Conservation (phyloP, 1,140 invertebrate genomes). For the Plodia interpunctella region DNA sequence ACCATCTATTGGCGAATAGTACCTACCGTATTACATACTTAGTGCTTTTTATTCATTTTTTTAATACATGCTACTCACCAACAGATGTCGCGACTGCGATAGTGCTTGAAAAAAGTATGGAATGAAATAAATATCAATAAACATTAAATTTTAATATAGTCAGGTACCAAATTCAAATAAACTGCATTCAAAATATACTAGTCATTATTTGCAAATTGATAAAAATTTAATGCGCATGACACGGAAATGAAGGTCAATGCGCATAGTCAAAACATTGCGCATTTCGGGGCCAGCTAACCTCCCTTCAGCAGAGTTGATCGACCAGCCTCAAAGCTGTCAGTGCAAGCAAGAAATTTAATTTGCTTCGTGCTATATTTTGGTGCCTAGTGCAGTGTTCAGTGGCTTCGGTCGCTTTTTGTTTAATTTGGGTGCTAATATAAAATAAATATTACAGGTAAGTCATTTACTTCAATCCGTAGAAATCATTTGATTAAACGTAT, state of each 20-base stretch:
- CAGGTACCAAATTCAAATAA: no score
- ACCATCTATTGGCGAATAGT: no score
- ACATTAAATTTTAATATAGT: no score
- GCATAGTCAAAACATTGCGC: constrained; percentile 75
- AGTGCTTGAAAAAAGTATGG: no score
- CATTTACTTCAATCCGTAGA: not conserved
- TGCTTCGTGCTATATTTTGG: constrained; percentile 62
- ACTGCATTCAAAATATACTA: no score
- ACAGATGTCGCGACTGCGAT: no score
- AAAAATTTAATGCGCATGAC: constrained; percentile 54
- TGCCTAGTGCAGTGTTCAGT: constrained; percentile 62
- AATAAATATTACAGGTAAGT: constrained; percentile 56
- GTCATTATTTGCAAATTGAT: not conserved
- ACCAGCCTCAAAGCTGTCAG: constrained; percentile 49
- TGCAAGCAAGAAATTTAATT: constrained; percentile 41
- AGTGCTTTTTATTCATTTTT: no score
- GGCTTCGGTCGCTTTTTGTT: constrained; percentile 48
- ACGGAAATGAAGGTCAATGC: constrained; percentile 59
- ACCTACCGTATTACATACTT: no score
- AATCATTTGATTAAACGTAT: not conserved
- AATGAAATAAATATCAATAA: no score
- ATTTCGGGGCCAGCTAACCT: constrained; percentile 64
- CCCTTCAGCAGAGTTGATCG: constrained; percentile 63
- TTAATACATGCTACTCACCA: no score
- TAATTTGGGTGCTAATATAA: constrained; percentile 37